phyloP scores from a whole-genome alignment of 2,888 invertebrate genomes.

The Platycheirus albimanus region DNA sequence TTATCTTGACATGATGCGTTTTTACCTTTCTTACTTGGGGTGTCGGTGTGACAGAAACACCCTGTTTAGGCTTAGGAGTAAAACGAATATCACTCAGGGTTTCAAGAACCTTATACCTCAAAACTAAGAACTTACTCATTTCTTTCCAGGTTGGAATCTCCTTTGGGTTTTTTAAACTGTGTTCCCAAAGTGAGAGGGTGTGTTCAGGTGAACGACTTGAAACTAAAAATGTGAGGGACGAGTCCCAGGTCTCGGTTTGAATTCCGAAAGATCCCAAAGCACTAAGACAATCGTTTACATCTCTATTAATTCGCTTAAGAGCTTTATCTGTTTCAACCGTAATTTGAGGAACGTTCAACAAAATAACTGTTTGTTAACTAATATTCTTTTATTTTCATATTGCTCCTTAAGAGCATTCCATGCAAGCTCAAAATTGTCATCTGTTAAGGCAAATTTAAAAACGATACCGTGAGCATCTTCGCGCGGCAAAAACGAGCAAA shows the following conservation, averaged over 20 bases:
- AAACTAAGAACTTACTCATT: conserved; percentile 1
- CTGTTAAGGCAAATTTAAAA: too few relatives aligned
- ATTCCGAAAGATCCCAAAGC: conserved; percentile 17
- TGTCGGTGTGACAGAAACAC: too few relatives aligned
- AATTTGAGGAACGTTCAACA: conserved; percentile 2
- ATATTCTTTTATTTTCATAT: too few relatives aligned
- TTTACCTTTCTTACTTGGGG: neutral
- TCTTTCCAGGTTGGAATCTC: conserved; percentile 23
- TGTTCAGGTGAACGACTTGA: too few relatives aligned
- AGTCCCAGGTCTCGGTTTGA: conserved; percentile 14
- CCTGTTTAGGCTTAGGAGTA: neutral
- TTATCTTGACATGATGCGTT: neutral
- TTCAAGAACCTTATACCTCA: conserved; percentile 17
- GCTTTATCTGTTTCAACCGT: conserved; percentile 1
- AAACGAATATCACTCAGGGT: neutral
- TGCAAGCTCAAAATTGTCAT: too few relatives aligned
- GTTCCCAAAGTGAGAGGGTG: too few relatives aligned
- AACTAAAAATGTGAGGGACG: too few relatives aligned
- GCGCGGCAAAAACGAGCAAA: too few relatives aligned
- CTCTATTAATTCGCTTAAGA: conserved; percentile 16
- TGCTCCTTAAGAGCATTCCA: too few relatives aligned
- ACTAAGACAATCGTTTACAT: conserved; percentile 29
- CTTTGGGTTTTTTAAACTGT: neutral
- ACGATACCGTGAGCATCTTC: neutral
- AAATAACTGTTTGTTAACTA: neutral